These are phyloP conservation scores for Pandemis cinnamomeana DNA, from an alignment of 2,888 invertebrate species.

Conservation along the genomic window DNA sequence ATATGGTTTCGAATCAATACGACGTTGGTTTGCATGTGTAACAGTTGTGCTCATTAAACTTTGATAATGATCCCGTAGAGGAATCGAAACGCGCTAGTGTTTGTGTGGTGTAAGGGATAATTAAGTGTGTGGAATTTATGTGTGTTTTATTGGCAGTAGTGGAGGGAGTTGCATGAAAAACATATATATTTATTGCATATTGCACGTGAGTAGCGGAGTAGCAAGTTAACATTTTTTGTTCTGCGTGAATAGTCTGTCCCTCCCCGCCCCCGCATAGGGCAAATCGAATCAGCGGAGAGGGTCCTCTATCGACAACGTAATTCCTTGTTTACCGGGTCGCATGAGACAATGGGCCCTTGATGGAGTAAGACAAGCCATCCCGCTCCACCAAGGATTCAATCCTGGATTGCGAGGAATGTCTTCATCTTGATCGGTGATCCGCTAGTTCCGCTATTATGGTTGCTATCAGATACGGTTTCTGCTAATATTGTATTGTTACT, in stretches of 20 bases:
- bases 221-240: no score
- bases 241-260: slow-evolving; percentile 13
- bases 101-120: no score
- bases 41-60: no score
- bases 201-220: no score
- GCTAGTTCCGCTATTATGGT: neutral
- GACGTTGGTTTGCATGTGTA: no score
- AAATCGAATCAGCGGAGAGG: slow-evolving; percentile 57
- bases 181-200: no score
- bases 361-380: slow-evolving; percentile 9
- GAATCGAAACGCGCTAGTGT: no score
- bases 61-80: no score
- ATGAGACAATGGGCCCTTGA: slow-evolving; percentile 24
- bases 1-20: no score
- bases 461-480: neutral
- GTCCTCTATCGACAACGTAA: slow-evolving; percentile 48
- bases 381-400: neutral
- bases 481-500: neutral
- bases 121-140: no score
- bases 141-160: no score
- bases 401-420: slow-evolving; percentile 3
- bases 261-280: slow-evolving; percentile 37
- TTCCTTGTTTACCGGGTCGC: slow-evolving; percentile 46
- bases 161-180: no score
- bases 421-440: neutral